Percentiles rank a stretch among this genome's conserved stretches.
Evolutionary conservation across 2,797 vertebrate genomes (phyloP).

Genomic region (Rhinatrema bivittatum): DNA sequence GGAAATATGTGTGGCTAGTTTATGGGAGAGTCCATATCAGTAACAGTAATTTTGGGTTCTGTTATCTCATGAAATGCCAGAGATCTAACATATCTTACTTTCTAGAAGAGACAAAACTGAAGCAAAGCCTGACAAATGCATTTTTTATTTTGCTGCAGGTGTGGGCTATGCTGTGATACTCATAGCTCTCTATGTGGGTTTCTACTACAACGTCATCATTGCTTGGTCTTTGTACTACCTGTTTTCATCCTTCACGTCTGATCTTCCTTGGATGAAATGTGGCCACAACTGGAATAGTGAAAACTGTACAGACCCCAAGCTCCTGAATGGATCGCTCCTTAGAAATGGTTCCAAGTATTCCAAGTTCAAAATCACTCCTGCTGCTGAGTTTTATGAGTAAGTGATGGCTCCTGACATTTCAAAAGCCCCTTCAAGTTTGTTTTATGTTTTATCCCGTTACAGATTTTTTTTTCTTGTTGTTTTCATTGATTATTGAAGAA

Average conservation of each 20-base stretch:
- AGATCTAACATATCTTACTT: too few relatives aligned
- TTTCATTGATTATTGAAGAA: too few relatives aligned
- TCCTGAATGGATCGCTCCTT: constrained; percentile 66
- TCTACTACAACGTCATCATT: constrained; percentile 99
- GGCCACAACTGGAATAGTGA: constrained; percentile 83
- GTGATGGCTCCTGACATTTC: constrained; percentile 34
- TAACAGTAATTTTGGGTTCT: too few relatives aligned
- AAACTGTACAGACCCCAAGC: constrained; percentile 78
- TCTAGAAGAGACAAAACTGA: too few relatives aligned
- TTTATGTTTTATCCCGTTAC: neutral
- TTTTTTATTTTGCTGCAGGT: constrained; percentile 55
- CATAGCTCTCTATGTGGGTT: constrained; percentile 96
- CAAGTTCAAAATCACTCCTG: constrained; percentile 89
- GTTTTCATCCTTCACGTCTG: constrained; percentile 82
- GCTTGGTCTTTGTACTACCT: constrained; percentile 98
- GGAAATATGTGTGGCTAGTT: too few relatives aligned
- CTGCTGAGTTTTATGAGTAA: constrained; percentile 96
- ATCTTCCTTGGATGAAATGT: constrained; percentile 86
- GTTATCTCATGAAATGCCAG: too few relatives aligned
- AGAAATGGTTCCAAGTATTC: constrained; percentile 77
- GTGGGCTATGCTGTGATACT: constrained; percentile 96
- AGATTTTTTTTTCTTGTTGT: neutral
- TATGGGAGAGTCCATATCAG: too few relatives aligned
- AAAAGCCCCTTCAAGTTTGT: neutral
- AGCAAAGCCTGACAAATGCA: too few relatives aligned